Conservation (phyloP, 2,113 vertebrate genomes). For the Pao palembangensis region DNA sequence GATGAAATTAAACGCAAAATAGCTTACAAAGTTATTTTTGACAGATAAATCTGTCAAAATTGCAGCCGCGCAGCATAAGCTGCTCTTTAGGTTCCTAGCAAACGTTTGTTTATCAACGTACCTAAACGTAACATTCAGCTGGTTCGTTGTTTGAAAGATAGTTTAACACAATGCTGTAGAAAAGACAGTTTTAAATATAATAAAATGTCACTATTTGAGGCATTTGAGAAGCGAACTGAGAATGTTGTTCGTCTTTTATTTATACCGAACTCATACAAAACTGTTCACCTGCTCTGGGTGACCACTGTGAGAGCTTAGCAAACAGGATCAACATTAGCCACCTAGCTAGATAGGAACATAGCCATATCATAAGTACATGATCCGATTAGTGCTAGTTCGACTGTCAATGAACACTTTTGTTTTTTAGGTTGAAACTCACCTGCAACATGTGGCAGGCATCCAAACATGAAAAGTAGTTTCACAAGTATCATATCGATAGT, state of each 20-base stretch:
- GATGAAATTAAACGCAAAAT: too few species aligned
- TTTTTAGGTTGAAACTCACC: conserved; percentile 56
- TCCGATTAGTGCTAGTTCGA: conserved; percentile 45
- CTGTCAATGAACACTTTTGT: not conserved
- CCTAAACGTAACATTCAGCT: too few species aligned
- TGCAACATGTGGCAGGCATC: conserved; percentile 51
- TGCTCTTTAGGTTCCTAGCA: too few species aligned
- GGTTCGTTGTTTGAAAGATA: too few species aligned
- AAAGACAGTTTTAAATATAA: too few species aligned
- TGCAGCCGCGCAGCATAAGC: too few species aligned
- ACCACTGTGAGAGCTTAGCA: conserved; percentile 1
- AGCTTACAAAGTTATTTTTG: too few species aligned
- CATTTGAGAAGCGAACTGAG: not conserved
- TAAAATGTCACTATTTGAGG: too few species aligned
- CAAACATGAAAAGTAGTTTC: conserved; percentile 56
- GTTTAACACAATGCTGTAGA: too few species aligned
- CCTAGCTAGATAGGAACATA: conserved; percentile 42
- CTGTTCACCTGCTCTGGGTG: not conserved
- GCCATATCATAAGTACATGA: conserved; percentile 8
- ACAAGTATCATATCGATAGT: conserved; percentile 64
- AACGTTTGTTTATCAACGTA: too few species aligned
- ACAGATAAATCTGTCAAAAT: too few species aligned
- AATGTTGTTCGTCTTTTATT: not conserved
- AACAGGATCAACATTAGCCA: conserved; percentile 36
- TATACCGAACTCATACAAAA: not conserved